Evolutionary conservation across 2,888 invertebrate species (phyloP).

Genomic region (Campoletis raptor): DNA sequence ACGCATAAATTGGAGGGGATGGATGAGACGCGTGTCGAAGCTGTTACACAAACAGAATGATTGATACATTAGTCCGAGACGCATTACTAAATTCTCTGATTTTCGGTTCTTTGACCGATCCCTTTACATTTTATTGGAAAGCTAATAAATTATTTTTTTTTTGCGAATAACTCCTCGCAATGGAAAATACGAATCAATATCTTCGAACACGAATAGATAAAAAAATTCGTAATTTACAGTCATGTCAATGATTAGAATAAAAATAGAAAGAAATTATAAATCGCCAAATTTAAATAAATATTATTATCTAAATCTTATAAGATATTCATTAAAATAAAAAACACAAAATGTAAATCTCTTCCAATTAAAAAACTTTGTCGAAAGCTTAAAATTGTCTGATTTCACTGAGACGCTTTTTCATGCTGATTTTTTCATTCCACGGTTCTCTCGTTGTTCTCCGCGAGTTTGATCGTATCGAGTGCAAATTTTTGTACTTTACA

Average conservation of each 20-base stretch:
- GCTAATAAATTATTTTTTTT: neutral
- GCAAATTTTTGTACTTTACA: conserved; percentile 56
- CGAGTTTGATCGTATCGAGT: conserved; percentile 53
- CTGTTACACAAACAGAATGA: conserved; percentile 82
- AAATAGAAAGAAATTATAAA: too few relatives aligned
- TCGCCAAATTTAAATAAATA: neutral
- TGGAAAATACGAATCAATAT: neutral
- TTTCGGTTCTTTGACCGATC: neutral
- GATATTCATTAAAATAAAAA: neutral
- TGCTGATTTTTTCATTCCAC: neutral
- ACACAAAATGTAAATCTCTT: neutral
- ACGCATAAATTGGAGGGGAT: conserved; percentile 49
- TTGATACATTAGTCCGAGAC: conserved; percentile 80
- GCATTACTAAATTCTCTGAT: conserved; percentile 22
- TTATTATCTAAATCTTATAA: neutral
- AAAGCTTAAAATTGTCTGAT: neutral
- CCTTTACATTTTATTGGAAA: neutral
- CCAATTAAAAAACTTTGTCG: neutral
- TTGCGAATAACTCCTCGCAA: neutral
- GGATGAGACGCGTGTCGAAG: conserved; percentile 78
- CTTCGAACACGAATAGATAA: neutral
- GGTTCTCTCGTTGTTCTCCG: conserved; percentile 30
- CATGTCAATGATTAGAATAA: too few relatives aligned
- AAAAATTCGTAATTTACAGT: too few relatives aligned
- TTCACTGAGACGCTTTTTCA: neutral